These are phyloP conservation scores for Trichoplusia ni DNA, from an alignment of 1,140 invertebrate genomes.

Conservation along the genomic window DNA sequence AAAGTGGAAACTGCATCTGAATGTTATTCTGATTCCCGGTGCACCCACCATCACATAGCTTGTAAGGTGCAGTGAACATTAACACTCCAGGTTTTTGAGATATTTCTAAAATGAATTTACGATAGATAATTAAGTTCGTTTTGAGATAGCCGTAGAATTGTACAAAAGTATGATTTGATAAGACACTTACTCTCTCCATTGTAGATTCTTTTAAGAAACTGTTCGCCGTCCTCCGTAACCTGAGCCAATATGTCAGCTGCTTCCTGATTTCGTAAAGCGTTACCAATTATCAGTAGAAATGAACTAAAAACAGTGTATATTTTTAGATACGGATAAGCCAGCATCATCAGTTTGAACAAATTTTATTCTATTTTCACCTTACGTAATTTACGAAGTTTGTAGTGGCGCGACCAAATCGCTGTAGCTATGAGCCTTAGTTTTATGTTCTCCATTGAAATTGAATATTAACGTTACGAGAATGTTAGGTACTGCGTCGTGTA, in stretches of 20 bases:
- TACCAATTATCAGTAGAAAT: conserved; percentile 25
- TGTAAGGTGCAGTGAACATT: conserved; percentile 64
- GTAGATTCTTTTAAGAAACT: conserved; percentile 48
- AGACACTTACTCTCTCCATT: conserved; percentile 51
- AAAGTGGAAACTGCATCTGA: conserved; percentile 54
- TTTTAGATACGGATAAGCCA: conserved; percentile 19
- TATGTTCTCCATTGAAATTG: no score
- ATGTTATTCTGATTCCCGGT: conserved; percentile 39
- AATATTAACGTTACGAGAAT: no score
- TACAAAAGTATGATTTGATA: not conserved
- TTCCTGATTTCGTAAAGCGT: conserved; percentile 3
- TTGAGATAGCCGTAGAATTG: not conserved
- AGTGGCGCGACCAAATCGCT: not conserved
- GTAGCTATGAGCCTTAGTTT: not conserved
- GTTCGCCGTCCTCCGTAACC: conserved; percentile 41
- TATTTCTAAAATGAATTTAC: conserved; percentile 50
- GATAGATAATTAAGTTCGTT: not conserved
- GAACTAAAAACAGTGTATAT: conserved; percentile 39
- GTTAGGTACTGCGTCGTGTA: no score
- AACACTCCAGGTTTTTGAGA: conserved; percentile 41
- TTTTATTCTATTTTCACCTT: conserved; percentile 2
- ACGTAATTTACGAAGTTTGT: conserved; percentile 1
- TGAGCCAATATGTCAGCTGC: conserved; percentile 18
- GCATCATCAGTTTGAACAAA: not conserved
- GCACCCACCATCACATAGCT: conserved; percentile 55